Conservation (phyloP, 2,797 vertebrate genomes). For the Coregonus suidteri region DNA sequence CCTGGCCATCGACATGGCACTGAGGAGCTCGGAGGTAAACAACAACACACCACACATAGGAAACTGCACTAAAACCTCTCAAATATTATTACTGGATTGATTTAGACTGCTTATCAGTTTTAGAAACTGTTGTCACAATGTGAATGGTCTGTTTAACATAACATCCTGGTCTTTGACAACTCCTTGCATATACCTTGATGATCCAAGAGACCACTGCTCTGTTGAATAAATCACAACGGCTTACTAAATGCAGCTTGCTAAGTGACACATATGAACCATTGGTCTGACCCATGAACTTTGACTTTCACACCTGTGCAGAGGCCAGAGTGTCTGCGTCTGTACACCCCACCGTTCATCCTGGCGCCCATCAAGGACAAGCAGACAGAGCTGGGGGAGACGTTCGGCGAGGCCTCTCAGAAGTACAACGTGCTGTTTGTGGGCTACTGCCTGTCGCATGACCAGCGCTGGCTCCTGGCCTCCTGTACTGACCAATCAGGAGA, state of each 20-base stretch:
- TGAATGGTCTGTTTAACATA: neutral
- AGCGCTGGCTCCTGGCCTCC: slow-evolving; percentile 95
- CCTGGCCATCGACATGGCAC: slow-evolving; percentile 93
- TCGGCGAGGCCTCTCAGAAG: slow-evolving; percentile 96
- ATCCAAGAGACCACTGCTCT: too few relatives aligned
- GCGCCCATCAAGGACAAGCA: slow-evolving; percentile 98
- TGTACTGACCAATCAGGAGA: slow-evolving; percentile 98
- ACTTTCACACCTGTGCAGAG: slow-evolving; percentile 71
- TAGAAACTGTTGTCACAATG: neutral
- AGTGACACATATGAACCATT: neutral
- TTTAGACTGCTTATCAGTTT: neutral
- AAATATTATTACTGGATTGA: neutral
- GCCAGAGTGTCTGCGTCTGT: slow-evolving; percentile 92
- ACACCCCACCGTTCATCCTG: slow-evolving; percentile 95
- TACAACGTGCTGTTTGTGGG: slow-evolving; percentile 98
- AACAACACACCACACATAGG: neutral
- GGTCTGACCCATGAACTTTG: slow-evolving; percentile 9
- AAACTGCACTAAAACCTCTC: neutral
- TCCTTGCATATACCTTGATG: too few relatives aligned
- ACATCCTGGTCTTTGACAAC: neutral
- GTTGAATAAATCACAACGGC: too few relatives aligned
- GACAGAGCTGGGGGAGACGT: slow-evolving; percentile 95
- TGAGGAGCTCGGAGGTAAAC: slow-evolving; percentile 93
- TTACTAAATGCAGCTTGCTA: neutral
- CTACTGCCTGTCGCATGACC: slow-evolving; percentile 98